Percentiles rank a stretch among this genome's conserved stretches.
Evolutionary conservation across 53 echinoderm and acorn worm genomes (phyloP).

Genomic region (Stichopus horrens): DNA sequence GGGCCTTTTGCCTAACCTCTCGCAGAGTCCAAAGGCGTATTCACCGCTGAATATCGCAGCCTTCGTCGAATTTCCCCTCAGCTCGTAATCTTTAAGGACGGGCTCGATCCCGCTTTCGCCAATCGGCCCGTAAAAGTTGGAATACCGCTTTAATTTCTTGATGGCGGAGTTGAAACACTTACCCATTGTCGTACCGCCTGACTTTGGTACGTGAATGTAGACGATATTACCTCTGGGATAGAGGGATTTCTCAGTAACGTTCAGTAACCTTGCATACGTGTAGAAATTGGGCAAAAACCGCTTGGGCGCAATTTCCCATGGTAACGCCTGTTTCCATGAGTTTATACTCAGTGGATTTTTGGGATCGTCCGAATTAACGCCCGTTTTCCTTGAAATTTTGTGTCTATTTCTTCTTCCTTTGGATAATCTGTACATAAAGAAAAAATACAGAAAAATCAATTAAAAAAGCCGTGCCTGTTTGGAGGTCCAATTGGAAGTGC

Average conservation of each 20-base stretch:
- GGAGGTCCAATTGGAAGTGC: no score
- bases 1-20: slow-evolving; percentile 41
- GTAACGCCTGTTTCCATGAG: slow-evolving; percentile 30
- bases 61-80: slow-evolving; percentile 3
- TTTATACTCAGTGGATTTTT: not conserved
- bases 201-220: slow-evolving; percentile 75
- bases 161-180: slow-evolving; percentile 52
- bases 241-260: not conserved
- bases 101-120: slow-evolving; percentile 43
- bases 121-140: slow-evolving; percentile 25
- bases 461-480: not conserved
- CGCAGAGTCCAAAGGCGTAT: slow-evolving; percentile 77
- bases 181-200: slow-evolving; percentile 64
- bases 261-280: slow-evolving; percentile 2
- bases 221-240: slow-evolving; percentile 49
- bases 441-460: not conserved
- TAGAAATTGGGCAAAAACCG: slow-evolving; percentile 34
- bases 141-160: slow-evolving; percentile 11
- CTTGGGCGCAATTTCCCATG: slow-evolving; percentile 16
- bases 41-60: slow-evolving; percentile 65
- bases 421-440: not conserved
- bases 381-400: not conserved
- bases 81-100: not conserved
- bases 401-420: not conserved
- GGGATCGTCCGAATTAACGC: not conserved